Evolutionary conservation across 2,113 vertebrate genomes (phyloP).

Genomic region (Sardina pilchardus): DNA sequence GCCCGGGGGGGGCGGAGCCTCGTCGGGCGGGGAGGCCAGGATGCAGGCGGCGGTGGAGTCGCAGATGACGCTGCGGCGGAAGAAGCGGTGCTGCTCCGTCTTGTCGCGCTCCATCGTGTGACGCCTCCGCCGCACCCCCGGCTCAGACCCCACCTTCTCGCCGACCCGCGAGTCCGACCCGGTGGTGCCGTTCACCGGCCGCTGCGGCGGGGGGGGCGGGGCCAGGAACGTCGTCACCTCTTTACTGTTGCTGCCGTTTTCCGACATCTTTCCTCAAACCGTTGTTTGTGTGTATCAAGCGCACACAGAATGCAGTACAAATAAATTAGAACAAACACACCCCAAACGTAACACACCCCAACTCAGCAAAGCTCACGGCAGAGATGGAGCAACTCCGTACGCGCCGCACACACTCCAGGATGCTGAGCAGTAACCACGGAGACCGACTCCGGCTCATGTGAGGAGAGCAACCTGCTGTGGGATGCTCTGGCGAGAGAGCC

Average conservation of each 20-base stretch:
- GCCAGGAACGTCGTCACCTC: constrained; percentile 65
- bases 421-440: constrained; percentile 15
- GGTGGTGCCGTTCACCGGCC: constrained; percentile 87
- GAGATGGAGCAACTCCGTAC: constrained; percentile 20
- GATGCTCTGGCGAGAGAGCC: constrained; percentile 33
- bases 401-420: constrained; percentile 18
- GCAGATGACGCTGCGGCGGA: constrained; percentile 95
- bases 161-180: constrained; percentile 86
- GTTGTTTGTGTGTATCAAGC: constrained; percentile 26
- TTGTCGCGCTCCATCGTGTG: constrained; percentile 98
- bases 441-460: constrained; percentile 24
- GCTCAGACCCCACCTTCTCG: constrained; percentile 67
- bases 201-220: constrained; percentile 75
- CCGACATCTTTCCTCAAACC: constrained; percentile 63
- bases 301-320: constrained; percentile 41
- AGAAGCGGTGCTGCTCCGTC: constrained; percentile 90
- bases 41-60: constrained; percentile 88
- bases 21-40: constrained; percentile 75
- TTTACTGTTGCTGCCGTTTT: constrained; percentile 63
- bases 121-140: constrained; percentile 85
- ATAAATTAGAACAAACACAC: constrained; percentile 51
- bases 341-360: constrained; percentile 43
- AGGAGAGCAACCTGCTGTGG: constrained; percentile 30
- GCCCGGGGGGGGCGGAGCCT: constrained; percentile 31
- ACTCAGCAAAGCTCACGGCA: not conserved